phyloP scores from a whole-genome alignment of 2,113 vertebrate species.

The Antechinus stuartii region DNA sequence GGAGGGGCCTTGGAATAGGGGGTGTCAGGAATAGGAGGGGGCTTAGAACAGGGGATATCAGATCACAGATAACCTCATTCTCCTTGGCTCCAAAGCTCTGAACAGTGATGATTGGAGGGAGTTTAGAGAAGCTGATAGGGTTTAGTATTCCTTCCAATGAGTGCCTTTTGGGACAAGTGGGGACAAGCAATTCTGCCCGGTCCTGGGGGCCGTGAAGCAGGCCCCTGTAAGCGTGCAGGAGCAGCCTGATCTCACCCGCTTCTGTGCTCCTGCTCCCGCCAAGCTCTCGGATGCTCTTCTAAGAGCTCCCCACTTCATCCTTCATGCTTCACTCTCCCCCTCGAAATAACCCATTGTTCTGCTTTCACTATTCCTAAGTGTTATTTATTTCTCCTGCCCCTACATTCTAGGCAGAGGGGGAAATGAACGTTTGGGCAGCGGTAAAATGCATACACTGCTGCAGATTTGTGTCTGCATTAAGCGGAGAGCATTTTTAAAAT shows the following conservation, averaged over 20 bases:
- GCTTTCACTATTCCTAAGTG: neutral
- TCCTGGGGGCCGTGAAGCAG: neutral
- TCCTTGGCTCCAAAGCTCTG: neutral
- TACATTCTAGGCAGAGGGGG: neutral
- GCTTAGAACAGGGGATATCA: too few species aligned
- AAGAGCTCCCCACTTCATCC: neutral
- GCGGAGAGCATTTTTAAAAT: neutral
- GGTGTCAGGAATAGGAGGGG: too few species aligned
- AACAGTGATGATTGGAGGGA: neutral
- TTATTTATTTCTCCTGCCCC: slow-evolving; percentile 13
- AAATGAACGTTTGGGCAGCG: neutral
- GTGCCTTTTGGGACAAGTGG: neutral
- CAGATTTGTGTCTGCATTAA: slow-evolving; percentile 32
- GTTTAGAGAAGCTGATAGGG: neutral
- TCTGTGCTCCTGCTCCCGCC: neutral
- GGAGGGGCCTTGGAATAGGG: too few species aligned
- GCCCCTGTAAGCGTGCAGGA: rapidly evolving
- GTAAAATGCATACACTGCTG: neutral
- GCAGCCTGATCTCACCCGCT: too few species aligned
- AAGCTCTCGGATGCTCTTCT: neutral
- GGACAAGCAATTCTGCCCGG: neutral
- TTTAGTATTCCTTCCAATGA: neutral
- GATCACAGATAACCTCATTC: neutral
- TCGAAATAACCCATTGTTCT: neutral
- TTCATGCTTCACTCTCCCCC: neutral